Conservation (phyloP, 2,888 invertebrate genomes). For the Epistrophe grossulariae region DNA sequence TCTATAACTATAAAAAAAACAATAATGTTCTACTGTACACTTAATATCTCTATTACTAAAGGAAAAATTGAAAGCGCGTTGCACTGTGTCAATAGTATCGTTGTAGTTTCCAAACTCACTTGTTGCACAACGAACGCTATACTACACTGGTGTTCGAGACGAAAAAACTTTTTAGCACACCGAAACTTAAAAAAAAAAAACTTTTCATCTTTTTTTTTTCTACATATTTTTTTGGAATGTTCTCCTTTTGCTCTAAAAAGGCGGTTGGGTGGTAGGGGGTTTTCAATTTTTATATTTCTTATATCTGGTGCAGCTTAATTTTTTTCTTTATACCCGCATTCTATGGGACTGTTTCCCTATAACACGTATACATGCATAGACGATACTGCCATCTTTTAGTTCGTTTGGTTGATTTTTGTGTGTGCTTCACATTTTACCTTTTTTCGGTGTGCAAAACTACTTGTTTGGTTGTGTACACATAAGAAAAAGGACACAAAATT, state of each 20-base stretch:
- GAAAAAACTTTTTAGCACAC: slow-evolving; percentile 82
- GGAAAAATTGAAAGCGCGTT: slow-evolving; percentile 53
- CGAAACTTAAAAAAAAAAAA: slow-evolving; percentile 84
- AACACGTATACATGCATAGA: slow-evolving; percentile 46
- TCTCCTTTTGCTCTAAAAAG: slow-evolving; percentile 58
- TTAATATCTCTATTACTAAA: neutral
- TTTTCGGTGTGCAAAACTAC: slow-evolving; percentile 78
- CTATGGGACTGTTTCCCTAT: slow-evolving; percentile 57
- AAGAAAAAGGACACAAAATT: slow-evolving; percentile 77
- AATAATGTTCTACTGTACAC: neutral
- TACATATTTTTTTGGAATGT: slow-evolving; percentile 53
- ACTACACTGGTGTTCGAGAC: slow-evolving; percentile 77
- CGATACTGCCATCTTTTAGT: slow-evolving; percentile 52
- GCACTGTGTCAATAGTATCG: slow-evolving; percentile 78
- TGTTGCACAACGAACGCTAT: slow-evolving; percentile 83
- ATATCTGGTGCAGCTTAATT: slow-evolving; percentile 66
- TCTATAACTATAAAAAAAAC: neutral
- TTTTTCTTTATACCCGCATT: slow-evolving; percentile 69
- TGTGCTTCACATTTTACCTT: slow-evolving; percentile 73
- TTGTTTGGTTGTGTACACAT: slow-evolving; percentile 78
- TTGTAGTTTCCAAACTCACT: slow-evolving; percentile 84
- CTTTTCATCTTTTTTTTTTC: slow-evolving; percentile 65
- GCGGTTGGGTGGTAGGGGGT: slow-evolving; percentile 32
- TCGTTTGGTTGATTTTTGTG: slow-evolving; percentile 62
- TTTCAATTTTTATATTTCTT: slow-evolving; percentile 50